phyloP scores from a whole-genome alignment of 2,113 vertebrate species.

The Pao palembangensis region DNA sequence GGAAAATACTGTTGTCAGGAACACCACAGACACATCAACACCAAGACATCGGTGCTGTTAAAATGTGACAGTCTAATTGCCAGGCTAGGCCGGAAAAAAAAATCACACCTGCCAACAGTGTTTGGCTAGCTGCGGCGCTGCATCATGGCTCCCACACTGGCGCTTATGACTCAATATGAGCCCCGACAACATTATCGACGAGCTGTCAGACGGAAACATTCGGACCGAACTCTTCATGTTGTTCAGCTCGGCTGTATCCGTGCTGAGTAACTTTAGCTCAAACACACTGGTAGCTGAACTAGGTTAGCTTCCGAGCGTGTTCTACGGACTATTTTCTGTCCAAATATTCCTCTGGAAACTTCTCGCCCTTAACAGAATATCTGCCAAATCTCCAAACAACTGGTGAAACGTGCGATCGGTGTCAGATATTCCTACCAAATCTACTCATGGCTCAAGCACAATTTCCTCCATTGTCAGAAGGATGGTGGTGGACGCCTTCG shows the following conservation, averaged over 20 bases:
- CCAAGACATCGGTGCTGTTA: background rate
- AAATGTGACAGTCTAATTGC: background rate
- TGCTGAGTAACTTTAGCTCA: slow-evolving; percentile 7
- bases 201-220: slow-evolving; percentile 8
- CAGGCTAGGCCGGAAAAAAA: slow-evolving; percentile 33
- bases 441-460: slow-evolving; percentile 1
- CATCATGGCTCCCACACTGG: slow-evolving; percentile 51
- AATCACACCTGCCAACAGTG: slow-evolving; percentile 52
- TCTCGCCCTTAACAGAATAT: background rate
- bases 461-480: slow-evolving; percentile 20
- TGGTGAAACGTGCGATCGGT: too few species aligned
- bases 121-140: slow-evolving; percentile 51
- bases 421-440: background rate
- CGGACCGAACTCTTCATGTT: too few species aligned
- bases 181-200: slow-evolving; percentile 17
- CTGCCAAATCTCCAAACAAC: too few species aligned
- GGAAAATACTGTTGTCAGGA: background rate
- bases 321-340: background rate
- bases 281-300: too few species aligned
- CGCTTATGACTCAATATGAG: background rate
- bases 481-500: slow-evolving; percentile 41
- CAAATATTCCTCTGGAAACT: slow-evolving; percentile 9
- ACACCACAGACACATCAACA: background rate
- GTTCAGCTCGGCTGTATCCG: too few species aligned
- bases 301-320: slow-evolving; percentile 28